Base-by-base conservation (phyloP, 2,797 vertebrate genomes). In the Gallinago nigripennis region DNA sequence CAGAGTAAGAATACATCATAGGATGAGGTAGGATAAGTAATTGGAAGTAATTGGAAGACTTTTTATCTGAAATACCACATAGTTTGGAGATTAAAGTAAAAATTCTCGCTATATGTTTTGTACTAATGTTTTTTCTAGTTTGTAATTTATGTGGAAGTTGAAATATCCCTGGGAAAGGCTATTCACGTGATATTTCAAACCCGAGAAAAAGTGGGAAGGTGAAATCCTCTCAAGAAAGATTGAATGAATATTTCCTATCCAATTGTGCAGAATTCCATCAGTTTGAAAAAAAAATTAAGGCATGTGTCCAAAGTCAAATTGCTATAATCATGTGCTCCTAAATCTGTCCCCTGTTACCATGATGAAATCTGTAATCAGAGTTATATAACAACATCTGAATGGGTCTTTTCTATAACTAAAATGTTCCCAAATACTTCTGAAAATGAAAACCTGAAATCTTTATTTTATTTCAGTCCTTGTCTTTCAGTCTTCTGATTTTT, bases 281-380 rank as follows among this genome's bases (percentile, higher is more conserved):
- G 11, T 78, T 81, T 91, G 72, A 41, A 84, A 87, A 92, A 92
- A 86, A 90, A 86, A 28, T 23, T 18, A 78, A 80, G 21, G 20
- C 65, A 78, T 57, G 5, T 54, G 9, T 90, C 82, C 58, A 73
- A 92, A 88, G n/a, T 63, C 25, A 88, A 82, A 92, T 72, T 90
- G 54, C 15, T 86, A 30, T 73, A 84, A 94, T 82, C 24, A 33
- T 39, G 8, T 84, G 35, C 2, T 2, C 48, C 48, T 86, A 92
- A 90, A 91, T 91, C 43, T 76, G 35, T 92, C 43, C 25, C 39
- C 43, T 79, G 91, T 72, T 90, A 73, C 70, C 35, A 28, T 54
- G 65, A 90, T 61, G 69, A 90, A 86, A 95, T 86, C 63, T 70
- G 19, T 80, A 92, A 57, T 88, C 46, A 33, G 84, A 33, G 84